Base-by-base conservation (phyloP, 2,888 invertebrate species). In the Achlya flavicornis region DNA sequence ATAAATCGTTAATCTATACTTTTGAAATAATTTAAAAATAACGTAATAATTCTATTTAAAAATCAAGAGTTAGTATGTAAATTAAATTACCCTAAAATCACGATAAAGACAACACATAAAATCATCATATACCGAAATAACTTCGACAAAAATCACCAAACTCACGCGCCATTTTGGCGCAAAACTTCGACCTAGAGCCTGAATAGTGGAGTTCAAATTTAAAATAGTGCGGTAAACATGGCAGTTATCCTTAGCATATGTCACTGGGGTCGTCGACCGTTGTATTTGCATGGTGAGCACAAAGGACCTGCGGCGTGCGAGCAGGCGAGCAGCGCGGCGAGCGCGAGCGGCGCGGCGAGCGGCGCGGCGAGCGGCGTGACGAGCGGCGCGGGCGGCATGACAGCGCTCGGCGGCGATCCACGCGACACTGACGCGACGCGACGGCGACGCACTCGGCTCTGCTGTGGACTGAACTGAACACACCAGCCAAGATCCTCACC, bases 191-290 rank as follows among this genome's bases (percentile, higher is more conserved):
- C n/a, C n/a, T n/a, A n/a, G n/a, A n/a, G n/a, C 7, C 46, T 46
- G 46, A 6, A 46, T 11, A 1, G 8, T n/a, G 5, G 3, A 53
- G 16, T n/a, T n/a, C n/a, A n/a, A n/a, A n/a, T n/a, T n/a, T 53
- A 53, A 53, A 53, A 16, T 19, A 66, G n/a, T n/a, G n/a, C n/a
- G n/a, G n/a, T n/a, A 69, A 69, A 69, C 66, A 65, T 66, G 67
- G 75, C 73, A 76, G 73, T 79, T 78, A 81, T 83, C 81, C 84
- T 81, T 72, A 71, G 83, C 85, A 85, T 88, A 87, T 86, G 83
- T 87, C 88, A 87, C 84, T 80, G 86, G 86, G 92, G 90, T 91
- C 90, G 81, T 76, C 78, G 92, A 87, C 91, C 92, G 86, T 76
- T 66, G 75, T 76, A 81, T 87, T 88, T 84, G 89, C 88, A 83